phyloP scores from a whole-genome alignment of 2,888 invertebrate species.

The Drosophila suboccidentalis region DNA sequence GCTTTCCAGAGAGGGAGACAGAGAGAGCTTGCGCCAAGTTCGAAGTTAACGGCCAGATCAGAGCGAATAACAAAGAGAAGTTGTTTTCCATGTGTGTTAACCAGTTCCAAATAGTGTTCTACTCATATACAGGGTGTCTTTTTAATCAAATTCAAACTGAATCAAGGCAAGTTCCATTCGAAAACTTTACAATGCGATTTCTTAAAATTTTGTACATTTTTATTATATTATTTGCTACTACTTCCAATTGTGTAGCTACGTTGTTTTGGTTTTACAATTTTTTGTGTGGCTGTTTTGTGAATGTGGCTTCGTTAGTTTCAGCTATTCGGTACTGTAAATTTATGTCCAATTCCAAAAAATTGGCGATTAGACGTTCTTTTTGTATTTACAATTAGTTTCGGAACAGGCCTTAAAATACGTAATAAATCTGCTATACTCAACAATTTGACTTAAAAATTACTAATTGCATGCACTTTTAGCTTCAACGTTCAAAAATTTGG shows the following conservation, averaged over 20 bases:
- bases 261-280: conserved; percentile 33
- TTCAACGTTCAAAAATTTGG: conserved; percentile 61
- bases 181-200: neutral
- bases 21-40: conserved; percentile 43
- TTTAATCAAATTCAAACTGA: neutral
- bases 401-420: conserved; percentile 42
- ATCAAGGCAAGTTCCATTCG: neutral
- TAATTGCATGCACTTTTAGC: conserved; percentile 68
- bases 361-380: conserved; percentile 24
- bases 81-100: too few relatives aligned
- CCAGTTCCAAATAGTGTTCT: conserved; percentile 9
- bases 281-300: conserved; percentile 24
- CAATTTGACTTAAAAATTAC: conserved; percentile 70
- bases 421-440: conserved; percentile 67
- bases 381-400: conserved; percentile 55
- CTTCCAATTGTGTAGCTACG: conserved; percentile 23
- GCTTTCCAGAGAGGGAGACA: conserved; percentile 27
- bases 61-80: conserved; percentile 14
- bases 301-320: conserved; percentile 38
- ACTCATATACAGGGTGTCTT: neutral
- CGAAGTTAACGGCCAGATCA: conserved; percentile 47
- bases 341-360: conserved; percentile 29
- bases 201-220: conserved; percentile 16
- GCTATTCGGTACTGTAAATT: conserved; percentile 59
- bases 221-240: conserved; percentile 23